Base-by-base conservation (phyloP, 2,888 invertebrate genomes). In the Willowsia nigromaculata region DNA sequence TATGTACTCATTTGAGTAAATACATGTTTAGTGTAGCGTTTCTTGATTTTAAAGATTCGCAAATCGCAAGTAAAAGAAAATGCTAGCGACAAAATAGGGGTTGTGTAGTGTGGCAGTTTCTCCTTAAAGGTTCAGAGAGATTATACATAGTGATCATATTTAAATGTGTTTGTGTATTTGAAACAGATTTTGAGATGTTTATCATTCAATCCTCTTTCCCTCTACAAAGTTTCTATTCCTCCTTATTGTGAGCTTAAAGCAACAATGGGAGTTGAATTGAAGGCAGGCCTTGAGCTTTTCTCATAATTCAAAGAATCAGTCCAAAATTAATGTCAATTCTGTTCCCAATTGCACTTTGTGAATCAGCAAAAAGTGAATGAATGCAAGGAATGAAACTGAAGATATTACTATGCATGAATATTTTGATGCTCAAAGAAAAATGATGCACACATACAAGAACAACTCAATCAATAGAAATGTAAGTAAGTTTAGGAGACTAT, bases 241-340 rank as follows among this genome's bases (percentile, higher is more conserved):
- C 6, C 13, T 53, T 53, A 18, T 22, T 27, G 33, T 33, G 30
- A 65, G 6, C 65, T 65, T 65, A n/a, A 3, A 53, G 53, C 18
- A 30, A 56, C 37, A 80, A 80, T 80, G 56, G 80, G 80, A 80
- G 33, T 80, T 53, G 47, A 65, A 65, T 65, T 74, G 80, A 56
- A 62, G 82, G 82, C 62, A 82, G 65, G 65, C 82, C 82, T 65
- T 82, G 82, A 82, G 82, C 82, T 82, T 82, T 65, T 62, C 27
- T 82, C 82, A 82, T 82, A 82, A 82, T 62, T 82, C 82, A 82
- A 82, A 82, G 82, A 82, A 82, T 82, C 82, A 82, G 43, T 47
- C 82, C 82, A 82, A 82, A 82, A 82, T 81, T 82, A 65, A 82
- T 82, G 82, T 82, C 82, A 82, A 82, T 82, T 82, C 65, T 47